Base-by-base conservation (phyloP, 2,113 vertebrate genomes). In the Circaetus cinerascens region DNA sequence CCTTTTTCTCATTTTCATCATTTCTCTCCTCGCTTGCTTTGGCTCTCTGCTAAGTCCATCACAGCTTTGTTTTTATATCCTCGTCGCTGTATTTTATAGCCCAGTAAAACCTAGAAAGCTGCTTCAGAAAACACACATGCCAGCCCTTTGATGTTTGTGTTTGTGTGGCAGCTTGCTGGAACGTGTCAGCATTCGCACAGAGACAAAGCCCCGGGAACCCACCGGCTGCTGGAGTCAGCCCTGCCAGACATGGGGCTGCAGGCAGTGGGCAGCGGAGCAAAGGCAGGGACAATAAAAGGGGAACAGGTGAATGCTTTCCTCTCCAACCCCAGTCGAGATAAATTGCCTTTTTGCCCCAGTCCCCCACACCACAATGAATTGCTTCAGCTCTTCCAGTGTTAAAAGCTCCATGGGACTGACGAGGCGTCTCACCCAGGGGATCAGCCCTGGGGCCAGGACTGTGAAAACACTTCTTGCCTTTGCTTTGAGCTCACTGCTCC, bases 41-140 rank as follows among this genome's bases (percentile, higher is more conserved):
- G 96, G 95, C 95, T 95, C 96, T 97, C 96, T 97, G 96, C 96
- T 95, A 94, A 98, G 97, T 90, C 96, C 97, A 98, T 97, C 94
- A 95, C 95, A 94, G 96, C 88, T 97, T 96, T 97, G 96, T 83
- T 96, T 97, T 97, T 95, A 96, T 93, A 94, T 91, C 95, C 91
- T 95, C 79, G 0, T 89, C 12, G 1, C 95, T 53, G 79, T 38
- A 41, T 91, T 97, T 97, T 96, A 96, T 26, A 88, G 96, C 87
- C 91, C 91, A 89, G 95, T 89, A 96, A 98, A 97, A 95, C 91
- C 89, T 95, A 45, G 93, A 95, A 95, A 97, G 95, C 95, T 87
- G 91, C 91, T 83, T 80, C 94, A 83, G 93, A 78, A 68, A 91
- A 38, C 88, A 78, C 75, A 55, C 90, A 57, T 2, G 63, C 59